These are phyloP conservation scores for Vanessa tameamea DNA, from an alignment of 1,140 invertebrate species.

Conservation along the genomic window DNA sequence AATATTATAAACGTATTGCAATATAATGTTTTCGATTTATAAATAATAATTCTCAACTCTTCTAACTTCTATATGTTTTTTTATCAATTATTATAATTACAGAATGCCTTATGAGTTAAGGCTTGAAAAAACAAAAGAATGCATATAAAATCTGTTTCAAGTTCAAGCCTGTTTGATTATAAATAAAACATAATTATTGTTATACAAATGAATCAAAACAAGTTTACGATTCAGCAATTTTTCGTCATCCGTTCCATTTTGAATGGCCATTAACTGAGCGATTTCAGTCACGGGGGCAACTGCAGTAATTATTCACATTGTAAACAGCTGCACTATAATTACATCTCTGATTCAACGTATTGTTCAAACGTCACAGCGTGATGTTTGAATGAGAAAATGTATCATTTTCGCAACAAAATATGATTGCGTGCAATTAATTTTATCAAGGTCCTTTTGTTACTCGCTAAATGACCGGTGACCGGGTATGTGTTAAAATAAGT, in stretches of 20 bases:
- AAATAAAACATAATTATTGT: constrained; percentile 1
- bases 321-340: constrained; percentile 74
- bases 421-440: constrained; percentile 49
- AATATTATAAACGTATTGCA: neutral
- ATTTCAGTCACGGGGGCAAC: constrained; percentile 65
- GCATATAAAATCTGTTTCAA: too few relatives aligned
- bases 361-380: constrained; percentile 68
- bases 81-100: too few relatives aligned
- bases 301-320: constrained; percentile 74
- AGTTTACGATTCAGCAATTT: constrained; percentile 41
- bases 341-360: constrained; percentile 70
- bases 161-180: neutral
- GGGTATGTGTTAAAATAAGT: constrained; percentile 17
- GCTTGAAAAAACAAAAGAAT: too few relatives aligned
- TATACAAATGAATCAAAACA: constrained; percentile 9
- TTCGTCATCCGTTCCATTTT: constrained; percentile 62
- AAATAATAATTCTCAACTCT: too few relatives aligned
- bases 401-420: constrained; percentile 57
- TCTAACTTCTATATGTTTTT: too few relatives aligned
- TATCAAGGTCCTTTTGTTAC: constrained; percentile 34
- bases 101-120: too few relatives aligned
- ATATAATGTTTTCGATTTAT: too few relatives aligned
- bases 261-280: constrained; percentile 60
- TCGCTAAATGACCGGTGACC: constrained; percentile 33
- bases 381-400: constrained; percentile 51